A percentile compares a stretch with the other conserved stretches of the same genome.
Conservation (phyloP, 1,140 invertebrate species). For the Bombus soroeensis region DNA sequence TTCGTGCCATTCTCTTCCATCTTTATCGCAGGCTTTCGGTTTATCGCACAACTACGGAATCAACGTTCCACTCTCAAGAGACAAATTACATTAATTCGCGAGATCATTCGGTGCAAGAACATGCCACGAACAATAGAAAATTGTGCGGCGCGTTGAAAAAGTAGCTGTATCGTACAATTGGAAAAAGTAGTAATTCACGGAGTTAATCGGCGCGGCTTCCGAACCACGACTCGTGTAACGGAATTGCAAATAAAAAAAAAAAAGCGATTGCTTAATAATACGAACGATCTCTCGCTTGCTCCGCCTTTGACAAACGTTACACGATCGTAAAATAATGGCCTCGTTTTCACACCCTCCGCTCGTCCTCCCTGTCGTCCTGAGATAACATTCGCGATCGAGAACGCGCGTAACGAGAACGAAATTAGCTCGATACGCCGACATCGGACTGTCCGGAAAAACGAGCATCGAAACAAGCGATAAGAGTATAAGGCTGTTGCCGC, state of each 20-base stretch:
- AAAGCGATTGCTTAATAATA: background rate
- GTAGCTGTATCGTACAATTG: too few species aligned
- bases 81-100: too few species aligned
- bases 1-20: accelerated
- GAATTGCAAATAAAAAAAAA: background rate
- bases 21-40: too few species aligned
- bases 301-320: background rate
- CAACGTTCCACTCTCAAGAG: too few species aligned
- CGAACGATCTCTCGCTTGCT: background rate
- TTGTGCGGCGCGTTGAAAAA: too few species aligned
- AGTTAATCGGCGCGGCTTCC: too few species aligned
- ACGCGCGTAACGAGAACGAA: background rate
- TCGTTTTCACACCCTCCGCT: too few species aligned
- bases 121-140: too few species aligned
- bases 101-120: too few species aligned
- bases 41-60: accelerated
- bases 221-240: too few species aligned
- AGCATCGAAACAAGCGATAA: background rate
- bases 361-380: background rate
- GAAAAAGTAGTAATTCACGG: too few species aligned
- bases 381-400: background rate
- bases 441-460: background rate
- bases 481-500: background rate
- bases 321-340: background rate
- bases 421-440: background rate